Conservation (phyloP, 2,113 vertebrate genomes). For the Pseudorasbora parva region DNA sequence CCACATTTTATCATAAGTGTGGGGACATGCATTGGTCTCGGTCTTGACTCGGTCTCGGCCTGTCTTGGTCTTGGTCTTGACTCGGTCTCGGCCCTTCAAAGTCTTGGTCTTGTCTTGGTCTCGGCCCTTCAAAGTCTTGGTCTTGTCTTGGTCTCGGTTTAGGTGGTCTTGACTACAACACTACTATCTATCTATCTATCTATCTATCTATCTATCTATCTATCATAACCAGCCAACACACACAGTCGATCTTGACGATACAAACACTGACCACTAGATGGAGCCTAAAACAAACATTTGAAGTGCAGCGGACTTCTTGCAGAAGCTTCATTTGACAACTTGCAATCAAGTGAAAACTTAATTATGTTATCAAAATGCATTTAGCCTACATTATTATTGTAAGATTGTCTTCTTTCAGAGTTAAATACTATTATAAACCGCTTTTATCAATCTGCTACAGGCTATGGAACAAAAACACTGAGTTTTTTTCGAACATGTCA, state of each 20-base stretch:
- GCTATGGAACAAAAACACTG: neutral
- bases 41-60: too few relatives aligned
- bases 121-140: too few relatives aligned
- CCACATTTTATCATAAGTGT: too few relatives aligned
- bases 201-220: too few relatives aligned
- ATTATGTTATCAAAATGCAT: neutral
- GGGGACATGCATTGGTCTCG: too few relatives aligned
- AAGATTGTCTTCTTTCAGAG: neutral
- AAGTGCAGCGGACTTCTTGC: neutral
- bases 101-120: too few relatives aligned
- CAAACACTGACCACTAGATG: constrained; percentile 10
- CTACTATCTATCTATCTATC: too few relatives aligned
- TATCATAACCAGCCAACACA: neutral
- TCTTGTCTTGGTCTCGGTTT: too few relatives aligned
- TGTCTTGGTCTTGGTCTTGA: too few relatives aligned
- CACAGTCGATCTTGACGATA: neutral
- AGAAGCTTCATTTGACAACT: neutral
- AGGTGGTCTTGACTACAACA: too few relatives aligned
- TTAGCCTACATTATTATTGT: neutral
- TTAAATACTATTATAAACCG: neutral
- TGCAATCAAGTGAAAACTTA: neutral
- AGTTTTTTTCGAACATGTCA: neutral
- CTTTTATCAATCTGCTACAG: neutral
- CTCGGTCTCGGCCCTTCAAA: too few relatives aligned
- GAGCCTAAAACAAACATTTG: neutral